Evolutionary conservation across 2,888 invertebrate genomes (phyloP).

Genomic region (Psylliodes chrysocephalus): DNA sequence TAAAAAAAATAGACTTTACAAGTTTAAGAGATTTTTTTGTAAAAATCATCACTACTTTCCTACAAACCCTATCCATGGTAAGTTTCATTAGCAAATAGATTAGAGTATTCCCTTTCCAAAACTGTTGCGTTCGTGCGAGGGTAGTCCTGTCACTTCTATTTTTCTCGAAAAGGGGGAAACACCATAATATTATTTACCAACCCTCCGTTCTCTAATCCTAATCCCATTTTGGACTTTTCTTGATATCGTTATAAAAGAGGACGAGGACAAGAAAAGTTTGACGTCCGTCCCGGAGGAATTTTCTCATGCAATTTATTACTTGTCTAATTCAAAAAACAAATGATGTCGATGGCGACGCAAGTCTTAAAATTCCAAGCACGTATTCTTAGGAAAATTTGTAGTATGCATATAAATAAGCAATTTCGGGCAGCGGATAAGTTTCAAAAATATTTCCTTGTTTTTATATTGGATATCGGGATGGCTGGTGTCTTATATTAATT

Average conservation of each 20-base stretch:
- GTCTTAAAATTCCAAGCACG: slow-evolving; percentile 20
- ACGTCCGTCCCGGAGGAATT: slow-evolving; percentile 19
- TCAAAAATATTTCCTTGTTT: background rate
- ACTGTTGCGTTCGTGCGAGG: background rate
- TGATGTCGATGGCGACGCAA: slow-evolving; percentile 6
- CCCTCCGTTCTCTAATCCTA: slow-evolving; percentile 23
- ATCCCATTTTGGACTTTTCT: slow-evolving; percentile 24
- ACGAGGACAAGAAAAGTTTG: slow-evolving; percentile 11
- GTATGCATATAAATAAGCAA: slow-evolving; percentile 25
- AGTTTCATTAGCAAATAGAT: no score
- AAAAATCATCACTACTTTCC: no score
- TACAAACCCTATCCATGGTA: no score
- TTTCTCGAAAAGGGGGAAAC: slow-evolving; percentile 7
- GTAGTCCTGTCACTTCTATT: background rate
- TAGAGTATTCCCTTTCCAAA: no score
- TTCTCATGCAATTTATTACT: slow-evolving; percentile 23
- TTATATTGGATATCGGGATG: background rate
- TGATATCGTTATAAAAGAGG: slow-evolving; percentile 21
- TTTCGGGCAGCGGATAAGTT: background rate
- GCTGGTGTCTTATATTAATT: background rate
- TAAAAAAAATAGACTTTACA: no score
- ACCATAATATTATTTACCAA: slow-evolving; percentile 22
- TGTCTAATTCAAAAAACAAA: slow-evolving; percentile 25
- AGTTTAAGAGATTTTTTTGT: no score
- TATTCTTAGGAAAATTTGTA: slow-evolving; percentile 16